Conservation (phyloP, 2,113 vertebrate species). For the Eolophus roseicapilla region DNA sequence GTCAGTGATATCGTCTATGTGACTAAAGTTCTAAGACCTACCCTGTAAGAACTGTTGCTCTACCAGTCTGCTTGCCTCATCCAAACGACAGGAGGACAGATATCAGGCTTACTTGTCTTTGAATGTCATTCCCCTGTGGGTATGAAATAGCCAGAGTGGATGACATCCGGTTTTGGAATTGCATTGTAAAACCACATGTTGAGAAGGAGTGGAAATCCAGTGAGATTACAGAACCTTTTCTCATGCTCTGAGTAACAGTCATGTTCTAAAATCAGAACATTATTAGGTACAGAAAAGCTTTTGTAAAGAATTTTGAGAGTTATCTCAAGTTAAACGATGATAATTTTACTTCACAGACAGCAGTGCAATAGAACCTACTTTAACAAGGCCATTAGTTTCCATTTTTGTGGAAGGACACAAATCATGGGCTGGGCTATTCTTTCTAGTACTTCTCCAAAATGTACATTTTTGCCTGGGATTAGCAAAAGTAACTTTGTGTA, state of each 20-base stretch:
- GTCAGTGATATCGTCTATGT: too few species aligned
- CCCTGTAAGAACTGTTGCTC: background rate
- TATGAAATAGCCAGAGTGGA: background rate
- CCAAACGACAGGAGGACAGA: background rate
- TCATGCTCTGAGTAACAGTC: background rate
- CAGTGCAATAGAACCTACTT: background rate
- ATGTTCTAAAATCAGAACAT: background rate
- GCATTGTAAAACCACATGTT: background rate
- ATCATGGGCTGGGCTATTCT: background rate
- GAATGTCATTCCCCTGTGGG: background rate
- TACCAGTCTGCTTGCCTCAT: background rate
- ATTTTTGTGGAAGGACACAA: background rate
- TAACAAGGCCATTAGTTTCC: background rate
- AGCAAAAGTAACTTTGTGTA: background rate
- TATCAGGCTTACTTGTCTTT: background rate
- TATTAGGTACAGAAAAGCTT: background rate
- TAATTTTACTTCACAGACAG: background rate
- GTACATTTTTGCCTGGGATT: background rate
- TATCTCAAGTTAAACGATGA: background rate
- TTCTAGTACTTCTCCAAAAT: background rate
- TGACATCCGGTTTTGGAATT: background rate
- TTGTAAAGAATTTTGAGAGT: background rate
- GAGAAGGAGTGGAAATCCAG: background rate
- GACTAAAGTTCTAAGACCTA: background rate
- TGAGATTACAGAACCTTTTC: background rate